phyloP scores from a whole-genome alignment of 2,797 vertebrate species.

The Lagorchestes hirsutus region DNA sequence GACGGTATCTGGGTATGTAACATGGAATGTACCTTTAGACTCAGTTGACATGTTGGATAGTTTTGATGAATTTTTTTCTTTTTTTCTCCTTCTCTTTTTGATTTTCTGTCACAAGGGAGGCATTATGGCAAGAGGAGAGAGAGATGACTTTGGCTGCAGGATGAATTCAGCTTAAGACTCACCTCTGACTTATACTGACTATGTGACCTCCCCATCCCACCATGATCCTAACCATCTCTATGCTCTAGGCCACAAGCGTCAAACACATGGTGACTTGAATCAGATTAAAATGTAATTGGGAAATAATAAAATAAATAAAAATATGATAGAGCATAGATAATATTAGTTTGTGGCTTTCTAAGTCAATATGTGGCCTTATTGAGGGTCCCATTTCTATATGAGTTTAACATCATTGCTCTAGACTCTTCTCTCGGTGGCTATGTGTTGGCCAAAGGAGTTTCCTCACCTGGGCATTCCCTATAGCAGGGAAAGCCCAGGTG shows the following conservation, averaged over 20 bases:
- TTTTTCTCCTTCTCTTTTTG: neutral
- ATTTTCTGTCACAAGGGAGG: neutral
- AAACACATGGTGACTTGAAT: neutral
- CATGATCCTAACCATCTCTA: neutral
- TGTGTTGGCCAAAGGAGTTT: neutral
- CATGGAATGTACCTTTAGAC: neutral
- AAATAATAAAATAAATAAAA: neutral
- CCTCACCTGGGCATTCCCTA: neutral
- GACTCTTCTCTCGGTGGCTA: neutral
- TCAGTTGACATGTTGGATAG: neutral
- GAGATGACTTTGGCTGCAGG: neutral
- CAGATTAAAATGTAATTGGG: neutral
- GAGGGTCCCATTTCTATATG: neutral
- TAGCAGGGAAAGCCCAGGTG: neutral
- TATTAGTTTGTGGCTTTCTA: neutral
- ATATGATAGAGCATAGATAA: neutral
- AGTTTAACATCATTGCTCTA: neutral
- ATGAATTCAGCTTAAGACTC: neutral
- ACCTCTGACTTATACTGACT: neutral
- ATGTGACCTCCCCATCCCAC: neutral
- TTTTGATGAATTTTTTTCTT: neutral
- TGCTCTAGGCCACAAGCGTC: neutral
- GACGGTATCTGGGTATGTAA: neutral
- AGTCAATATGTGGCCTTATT: neutral
- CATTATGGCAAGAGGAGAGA: neutral